These are phyloP conservation scores for Lates calcarifer DNA, from an alignment of 2,113 vertebrate genomes.

Conservation along the genomic window DNA sequence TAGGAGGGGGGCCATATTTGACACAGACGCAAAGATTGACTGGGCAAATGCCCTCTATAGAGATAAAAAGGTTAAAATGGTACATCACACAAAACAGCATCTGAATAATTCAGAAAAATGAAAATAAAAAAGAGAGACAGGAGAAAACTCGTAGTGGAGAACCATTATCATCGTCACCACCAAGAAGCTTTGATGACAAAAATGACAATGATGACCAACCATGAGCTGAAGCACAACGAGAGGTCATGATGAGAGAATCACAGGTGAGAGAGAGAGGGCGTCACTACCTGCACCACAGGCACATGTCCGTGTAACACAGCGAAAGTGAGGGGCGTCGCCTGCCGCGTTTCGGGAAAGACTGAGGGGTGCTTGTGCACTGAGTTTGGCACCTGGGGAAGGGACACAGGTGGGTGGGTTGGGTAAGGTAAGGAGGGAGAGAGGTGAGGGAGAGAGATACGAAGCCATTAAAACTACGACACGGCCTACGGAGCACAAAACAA, in stretches of 20 bases:
- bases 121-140: conserved; percentile 12
- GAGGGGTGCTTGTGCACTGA: conserved; percentile 98
- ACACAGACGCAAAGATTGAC: not conserved
- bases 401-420: conserved; percentile 70
- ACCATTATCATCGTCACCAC: conserved; percentile 33
- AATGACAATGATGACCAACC: conserved; percentile 66
- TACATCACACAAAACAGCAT: conserved; percentile 2
- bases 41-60: not conserved
- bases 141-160: conserved; percentile 40
- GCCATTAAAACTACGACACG: conserved; percentile 73
- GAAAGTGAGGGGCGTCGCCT: conserved; percentile 99
- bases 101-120: not conserved
- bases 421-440: conserved; percentile 56
- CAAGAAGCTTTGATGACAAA: conserved; percentile 49
- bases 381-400: conserved; percentile 96
- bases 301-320: conserved; percentile 99
- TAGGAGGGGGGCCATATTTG: not conserved
- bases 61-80: not conserved
- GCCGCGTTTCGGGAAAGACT: conserved; percentile 98
- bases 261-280: conserved; percentile 71
- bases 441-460: conserved; percentile 74
- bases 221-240: conserved; percentile 71
- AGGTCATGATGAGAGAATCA: conserved; percentile 69
- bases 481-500: conserved; percentile 55
- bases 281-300: conserved; percentile 97